Evolutionary conservation across 2,888 invertebrate genomes (phyloP).

Genomic region (Miltochrista miniata): DNA sequence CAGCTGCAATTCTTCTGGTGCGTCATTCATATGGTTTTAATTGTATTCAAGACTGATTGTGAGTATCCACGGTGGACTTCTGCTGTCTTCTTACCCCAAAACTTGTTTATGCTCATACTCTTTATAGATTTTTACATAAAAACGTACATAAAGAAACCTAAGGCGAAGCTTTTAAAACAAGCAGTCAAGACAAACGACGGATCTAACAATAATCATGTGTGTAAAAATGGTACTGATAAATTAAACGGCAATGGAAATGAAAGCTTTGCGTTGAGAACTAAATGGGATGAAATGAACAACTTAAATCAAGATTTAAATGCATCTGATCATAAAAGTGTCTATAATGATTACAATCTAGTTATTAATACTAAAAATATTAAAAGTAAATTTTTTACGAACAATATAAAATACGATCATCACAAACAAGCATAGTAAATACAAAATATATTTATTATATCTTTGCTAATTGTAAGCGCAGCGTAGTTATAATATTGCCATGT

Average conservation of each 20-base stretch:
- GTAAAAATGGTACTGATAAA: neutral
- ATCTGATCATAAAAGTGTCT: neutral
- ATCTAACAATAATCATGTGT: neutral
- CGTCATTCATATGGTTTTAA: conserved; percentile 76
- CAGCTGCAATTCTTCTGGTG: conserved; percentile 86
- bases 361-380: neutral
- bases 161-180: conserved; percentile 7
- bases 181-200: neutral
- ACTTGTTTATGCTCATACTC: conserved; percentile 85
- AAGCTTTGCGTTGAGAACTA: neutral
- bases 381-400: neutral
- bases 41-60: conserved; percentile 80
- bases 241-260: neutral
- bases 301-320: neutral
- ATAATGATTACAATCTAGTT: neutral
- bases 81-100: conserved; percentile 84
- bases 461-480: too few species aligned
- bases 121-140: conserved; percentile 88
- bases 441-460: too few species aligned
- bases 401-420: neutral
- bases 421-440: neutral
- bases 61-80: conserved; percentile 81
- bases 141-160: conserved; percentile 77
- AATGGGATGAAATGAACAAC: neutral
- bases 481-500: too few species aligned